Evolutionary conservation across 2,888 invertebrate species (phyloP).

Genomic region (Spodoptera exigua): DNA sequence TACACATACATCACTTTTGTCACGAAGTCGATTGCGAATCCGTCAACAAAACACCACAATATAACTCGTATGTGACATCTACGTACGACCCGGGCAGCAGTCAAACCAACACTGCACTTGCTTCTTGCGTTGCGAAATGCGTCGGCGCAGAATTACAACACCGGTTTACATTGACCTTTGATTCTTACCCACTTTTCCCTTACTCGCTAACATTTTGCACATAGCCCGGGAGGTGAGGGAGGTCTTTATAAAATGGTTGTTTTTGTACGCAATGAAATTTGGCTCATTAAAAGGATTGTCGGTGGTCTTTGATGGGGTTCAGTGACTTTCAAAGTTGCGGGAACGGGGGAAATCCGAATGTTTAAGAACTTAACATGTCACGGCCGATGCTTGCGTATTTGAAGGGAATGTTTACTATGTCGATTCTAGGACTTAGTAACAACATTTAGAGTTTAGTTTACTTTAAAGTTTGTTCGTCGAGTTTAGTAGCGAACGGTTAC

Average conservation of each 20-base stretch:
- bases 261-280: slow-evolving; percentile 48
- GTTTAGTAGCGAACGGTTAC: too few relatives aligned
- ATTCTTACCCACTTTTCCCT: slow-evolving; percentile 22
- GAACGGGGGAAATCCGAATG: slow-evolving; percentile 37
- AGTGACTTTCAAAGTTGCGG: slow-evolving; percentile 42
- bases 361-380: slow-evolving; percentile 41
- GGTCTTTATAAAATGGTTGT: slow-evolving; percentile 26
- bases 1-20: slow-evolving; percentile 54
- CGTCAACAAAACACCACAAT: slow-evolving; percentile 27
- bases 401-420: slow-evolving; percentile 7
- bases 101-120: slow-evolving; percentile 60
- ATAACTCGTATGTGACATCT: slow-evolving; percentile 13
- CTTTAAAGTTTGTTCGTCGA: background rate
- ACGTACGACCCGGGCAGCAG: slow-evolving; percentile 58
- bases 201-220: background rate
- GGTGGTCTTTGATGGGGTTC: slow-evolving; percentile 51
- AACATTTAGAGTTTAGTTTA: background rate
- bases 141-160: slow-evolving; percentile 60
- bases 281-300: slow-evolving; percentile 33
- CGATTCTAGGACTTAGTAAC: slow-evolving; percentile 4
- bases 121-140: slow-evolving; percentile 64
- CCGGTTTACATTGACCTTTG: slow-evolving; percentile 50
- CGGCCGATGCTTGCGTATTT: slow-evolving; percentile 13
- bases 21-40: slow-evolving; percentile 29
- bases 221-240: slow-evolving; percentile 6